Base-by-base conservation (phyloP, 2,113 vertebrate species). In the mouse (Mus musculus) region DNA sequence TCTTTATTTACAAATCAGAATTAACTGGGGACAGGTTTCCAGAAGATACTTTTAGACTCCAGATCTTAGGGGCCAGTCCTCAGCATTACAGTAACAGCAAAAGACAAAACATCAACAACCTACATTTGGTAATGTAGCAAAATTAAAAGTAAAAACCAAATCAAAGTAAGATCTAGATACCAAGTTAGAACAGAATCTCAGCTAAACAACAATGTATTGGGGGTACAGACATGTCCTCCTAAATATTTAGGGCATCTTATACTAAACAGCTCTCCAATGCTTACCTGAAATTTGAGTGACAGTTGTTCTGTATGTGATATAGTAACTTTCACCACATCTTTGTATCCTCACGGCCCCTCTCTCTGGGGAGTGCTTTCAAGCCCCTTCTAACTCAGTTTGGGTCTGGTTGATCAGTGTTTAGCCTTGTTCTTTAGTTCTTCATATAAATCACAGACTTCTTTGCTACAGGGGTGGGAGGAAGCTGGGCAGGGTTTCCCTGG, bases 361-460 rank as follows among this genome's bases (percentile, higher is more conserved):
- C 17, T 20, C 28, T 69, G 4, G 13, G 24, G 71, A 22, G 10
- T 63, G 14, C 26, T n/a, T 63, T 59, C 7, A 11, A 26, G 4
- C 11, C 17, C 13, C 30, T n/a, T 78, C 17, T 9, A 11, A n/a
- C 11, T 86, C n/a, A 36, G 1, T 7, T 5, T 20, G 28, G 33
- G 16, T 20, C 88, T 65, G 19, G 54, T 28, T 63, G 85, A 13
- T 1, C 19, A 16, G 36, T 76, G 22, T 77, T 89, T 63, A 2
- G 0, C 28, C 72, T 78, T 65, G 26, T 0, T 52, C 54, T 13
- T 49, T 22, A 24, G 5, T 11, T 33, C 3, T 56, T 17, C 1
- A 1, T 7, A 8, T 3, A 8, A 1, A 5, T 5, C 36, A 14
- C 17, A 22, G 1, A 0, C 1, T 54, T 65, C 7, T 3, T 39